phyloP scores from a whole-genome alignment of 2,888 invertebrate species.

The Sceliomorpha sp. region DNA sequence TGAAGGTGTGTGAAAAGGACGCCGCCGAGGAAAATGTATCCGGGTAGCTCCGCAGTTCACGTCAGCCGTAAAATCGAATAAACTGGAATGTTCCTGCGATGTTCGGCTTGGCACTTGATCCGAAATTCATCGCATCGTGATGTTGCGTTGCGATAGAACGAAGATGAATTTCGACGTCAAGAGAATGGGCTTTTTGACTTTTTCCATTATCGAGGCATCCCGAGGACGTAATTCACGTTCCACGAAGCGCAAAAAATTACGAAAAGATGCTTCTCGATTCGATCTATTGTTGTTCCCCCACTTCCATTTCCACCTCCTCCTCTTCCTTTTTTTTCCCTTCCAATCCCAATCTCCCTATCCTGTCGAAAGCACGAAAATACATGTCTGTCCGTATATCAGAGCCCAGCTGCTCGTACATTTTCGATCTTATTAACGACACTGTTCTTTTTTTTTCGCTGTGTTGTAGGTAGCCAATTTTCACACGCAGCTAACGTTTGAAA shows the following conservation, averaged over 20 bases:
- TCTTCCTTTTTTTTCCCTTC: no score
- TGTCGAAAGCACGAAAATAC: no score
- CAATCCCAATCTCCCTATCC: no score
- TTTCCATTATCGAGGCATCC: constrained; percentile 54
- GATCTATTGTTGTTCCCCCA: constrained; percentile 12
- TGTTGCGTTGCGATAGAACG: constrained; percentile 55
- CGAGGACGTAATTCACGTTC: constrained; percentile 48
- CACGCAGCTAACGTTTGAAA: no score
- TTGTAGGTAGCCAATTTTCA: constrained; percentile 1
- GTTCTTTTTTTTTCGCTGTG: constrained; percentile 5
- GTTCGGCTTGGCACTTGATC: constrained; percentile 57
- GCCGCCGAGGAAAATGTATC: constrained; percentile 54
- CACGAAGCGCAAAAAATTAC: constrained; percentile 42
- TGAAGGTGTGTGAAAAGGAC: constrained; percentile 50
- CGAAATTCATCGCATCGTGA: constrained; percentile 57
- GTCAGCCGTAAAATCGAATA: constrained; percentile 68
- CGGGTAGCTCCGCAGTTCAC: constrained; percentile 55
- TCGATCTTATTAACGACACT: no score
- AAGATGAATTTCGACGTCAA: constrained; percentile 58
- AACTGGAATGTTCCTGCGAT: constrained; percentile 57
- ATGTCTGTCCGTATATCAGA: no score
- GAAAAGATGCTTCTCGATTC: constrained; percentile 5
- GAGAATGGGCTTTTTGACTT: constrained; percentile 56
- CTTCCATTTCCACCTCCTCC: no score
- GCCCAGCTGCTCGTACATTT: no score